phyloP scores from a whole-genome alignment of 2,113 vertebrate species.

The Cheilinus undulatus region DNA sequence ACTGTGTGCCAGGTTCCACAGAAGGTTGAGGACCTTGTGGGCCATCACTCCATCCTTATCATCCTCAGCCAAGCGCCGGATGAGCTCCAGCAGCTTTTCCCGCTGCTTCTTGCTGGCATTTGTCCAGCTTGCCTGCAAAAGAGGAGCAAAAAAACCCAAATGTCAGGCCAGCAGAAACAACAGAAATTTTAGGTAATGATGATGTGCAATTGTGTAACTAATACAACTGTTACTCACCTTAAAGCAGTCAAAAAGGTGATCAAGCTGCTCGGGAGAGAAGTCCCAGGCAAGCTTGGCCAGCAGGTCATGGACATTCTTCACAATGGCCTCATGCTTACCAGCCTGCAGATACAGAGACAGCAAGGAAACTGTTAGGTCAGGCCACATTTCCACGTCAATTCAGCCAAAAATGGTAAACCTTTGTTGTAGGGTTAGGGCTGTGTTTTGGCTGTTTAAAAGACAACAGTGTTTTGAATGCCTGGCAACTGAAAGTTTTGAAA shows the following conservation, averaged over 20 bases:
- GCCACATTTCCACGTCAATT: background rate
- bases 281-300: constrained; percentile 99
- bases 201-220: background rate
- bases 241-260: constrained; percentile 99
- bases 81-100: constrained; percentile 97
- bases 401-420: too few relatives aligned
- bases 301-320: constrained; percentile 98
- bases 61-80: constrained; percentile 97
- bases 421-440: too few relatives aligned
- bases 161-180: background rate
- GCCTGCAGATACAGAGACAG: constrained; percentile 82
- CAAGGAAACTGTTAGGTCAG: background rate
- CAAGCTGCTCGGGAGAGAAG: constrained; percentile 98
- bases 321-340: constrained; percentile 99
- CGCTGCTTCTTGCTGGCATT: constrained; percentile 99
- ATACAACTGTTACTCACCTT: constrained; percentile 85
- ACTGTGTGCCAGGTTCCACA: constrained; percentile 99
- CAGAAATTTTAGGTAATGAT: background rate
- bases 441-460: too few relatives aligned
- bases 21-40: constrained; percentile 97
- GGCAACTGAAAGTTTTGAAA: too few relatives aligned
- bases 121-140: constrained; percentile 95
- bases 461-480: too few relatives aligned
- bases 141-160: background rate
- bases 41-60: constrained; percentile 99